Conservation (phyloP, 2,797 vertebrate genomes). For the Sebastes matsubarae region DNA sequence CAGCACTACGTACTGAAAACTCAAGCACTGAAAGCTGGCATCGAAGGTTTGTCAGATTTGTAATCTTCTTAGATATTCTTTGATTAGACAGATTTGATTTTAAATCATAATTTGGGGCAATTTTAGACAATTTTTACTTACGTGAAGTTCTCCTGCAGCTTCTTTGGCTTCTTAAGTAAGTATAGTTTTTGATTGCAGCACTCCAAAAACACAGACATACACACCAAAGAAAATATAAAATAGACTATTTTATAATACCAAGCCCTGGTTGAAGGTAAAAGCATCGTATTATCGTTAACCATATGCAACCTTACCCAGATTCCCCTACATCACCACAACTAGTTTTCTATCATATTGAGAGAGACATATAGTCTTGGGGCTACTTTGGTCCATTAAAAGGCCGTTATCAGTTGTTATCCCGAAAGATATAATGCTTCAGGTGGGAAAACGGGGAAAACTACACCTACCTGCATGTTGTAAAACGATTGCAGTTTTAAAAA, state of each 20-base stretch:
- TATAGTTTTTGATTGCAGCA: background rate
- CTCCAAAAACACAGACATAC: background rate
- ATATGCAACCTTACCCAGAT: background rate
- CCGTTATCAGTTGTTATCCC: background rate
- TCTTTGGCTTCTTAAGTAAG: background rate
- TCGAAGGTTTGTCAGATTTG: background rate
- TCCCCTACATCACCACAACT: background rate
- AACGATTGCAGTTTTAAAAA: no score
- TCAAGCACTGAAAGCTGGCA: background rate
- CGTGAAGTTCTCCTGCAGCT: background rate
- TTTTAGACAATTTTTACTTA: background rate
- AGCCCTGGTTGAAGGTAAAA: background rate
- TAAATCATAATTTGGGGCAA: background rate
- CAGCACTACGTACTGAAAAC: background rate
- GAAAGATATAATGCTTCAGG: background rate
- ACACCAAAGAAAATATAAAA: background rate
- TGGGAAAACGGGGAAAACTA: no score
- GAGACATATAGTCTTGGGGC: conserved; percentile 9
- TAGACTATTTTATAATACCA: background rate
- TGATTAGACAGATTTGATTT: background rate
- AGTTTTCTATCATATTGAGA: conserved; percentile 6
- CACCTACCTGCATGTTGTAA: no score
- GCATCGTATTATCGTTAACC: background rate
- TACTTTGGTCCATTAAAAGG: background rate
- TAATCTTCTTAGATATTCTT: background rate